Evolutionary conservation across 2,797 vertebrate species (phyloP), one percentile per base, ranked within the genome.

Genomic region (Euphonia xanthogaster): DNA sequence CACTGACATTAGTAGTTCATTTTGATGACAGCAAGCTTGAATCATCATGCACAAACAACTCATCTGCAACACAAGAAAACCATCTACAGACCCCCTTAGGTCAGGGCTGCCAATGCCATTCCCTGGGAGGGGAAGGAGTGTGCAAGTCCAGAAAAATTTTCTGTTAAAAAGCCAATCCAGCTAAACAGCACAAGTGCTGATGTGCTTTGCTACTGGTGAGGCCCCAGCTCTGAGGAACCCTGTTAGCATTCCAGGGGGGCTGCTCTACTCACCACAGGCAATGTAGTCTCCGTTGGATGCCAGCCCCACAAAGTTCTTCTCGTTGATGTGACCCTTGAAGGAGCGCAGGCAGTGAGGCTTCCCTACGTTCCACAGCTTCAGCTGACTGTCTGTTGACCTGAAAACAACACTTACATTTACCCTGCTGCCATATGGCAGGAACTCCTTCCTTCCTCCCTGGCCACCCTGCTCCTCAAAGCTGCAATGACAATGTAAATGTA

Each of bases 271-370:
- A 99, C 99, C 99, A 96, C 99, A 99, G 93, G 99, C 99, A 30
- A 99, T 99, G 90, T 99, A 99, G 97, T 99, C 99, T 94, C 99
- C 99, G 2, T 99, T 99, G 90, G 99, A 99, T 0, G 99, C 99
- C 28, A 99, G 98, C 70, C 99, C 99, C 17, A 99, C 99, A 21
- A 99, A 99, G 97, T 99, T 99, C 98, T 99, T 99, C 98, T 99
- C 99, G 2, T 99, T 99, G 97, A 99, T 99, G 97, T 99, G 99
- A 94, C 99, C 99, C 97, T 99, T 99, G 98, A 99, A 99, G 85
- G 99, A 99, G 88, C 99, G 99, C 78, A 99, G 97, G 90, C 99
- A 99, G 96, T 99, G 99, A 71, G 99, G 99, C 94, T 99, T 99
- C 97, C 99, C 99, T 33, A 99, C 99, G 4, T 99, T 99, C 99